Conservation (phyloP, 2,797 vertebrate species). For the Hemitrygon akajei region DNA sequence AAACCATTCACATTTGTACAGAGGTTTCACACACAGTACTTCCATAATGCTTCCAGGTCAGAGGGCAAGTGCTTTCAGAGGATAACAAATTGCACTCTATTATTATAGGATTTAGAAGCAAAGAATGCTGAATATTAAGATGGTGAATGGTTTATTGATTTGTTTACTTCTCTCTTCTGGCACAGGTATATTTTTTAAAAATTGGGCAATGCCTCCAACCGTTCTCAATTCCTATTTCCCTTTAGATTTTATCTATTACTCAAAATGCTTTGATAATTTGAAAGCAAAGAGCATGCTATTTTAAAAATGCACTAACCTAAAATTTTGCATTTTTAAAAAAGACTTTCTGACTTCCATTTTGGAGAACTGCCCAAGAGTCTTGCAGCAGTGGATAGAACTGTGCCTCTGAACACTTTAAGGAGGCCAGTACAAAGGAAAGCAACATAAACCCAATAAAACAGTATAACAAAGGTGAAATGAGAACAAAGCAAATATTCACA, state of each 20-base stretch:
- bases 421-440: not conserved
- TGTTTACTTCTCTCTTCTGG: not conserved
- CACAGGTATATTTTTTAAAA: not conserved
- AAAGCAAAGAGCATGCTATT: not conserved
- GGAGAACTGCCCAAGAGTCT: not conserved
- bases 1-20: conserved; percentile 16
- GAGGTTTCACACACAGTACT: conserved; percentile 20
- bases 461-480: not conserved
- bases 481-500: not conserved
- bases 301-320: not conserved
- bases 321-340: not conserved
- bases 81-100: not conserved
- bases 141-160: not conserved
- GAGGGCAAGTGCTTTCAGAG: not conserved
- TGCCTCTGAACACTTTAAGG: not conserved
- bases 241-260: not conserved
- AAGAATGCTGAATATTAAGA: not conserved
- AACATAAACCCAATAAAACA: not conserved
- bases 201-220: not conserved
- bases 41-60: conserved; percentile 25
- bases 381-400: not conserved
- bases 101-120: not conserved
- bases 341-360: not conserved
- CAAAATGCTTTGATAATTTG: not conserved
- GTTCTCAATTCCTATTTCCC: not conserved